Percentiles rank a stretch among this genome's conserved stretches.
These are phyloP conservation scores for Madoqua kirkii DNA, from an alignment of 2,113 vertebrate species.

Conservation along the genomic window DNA sequence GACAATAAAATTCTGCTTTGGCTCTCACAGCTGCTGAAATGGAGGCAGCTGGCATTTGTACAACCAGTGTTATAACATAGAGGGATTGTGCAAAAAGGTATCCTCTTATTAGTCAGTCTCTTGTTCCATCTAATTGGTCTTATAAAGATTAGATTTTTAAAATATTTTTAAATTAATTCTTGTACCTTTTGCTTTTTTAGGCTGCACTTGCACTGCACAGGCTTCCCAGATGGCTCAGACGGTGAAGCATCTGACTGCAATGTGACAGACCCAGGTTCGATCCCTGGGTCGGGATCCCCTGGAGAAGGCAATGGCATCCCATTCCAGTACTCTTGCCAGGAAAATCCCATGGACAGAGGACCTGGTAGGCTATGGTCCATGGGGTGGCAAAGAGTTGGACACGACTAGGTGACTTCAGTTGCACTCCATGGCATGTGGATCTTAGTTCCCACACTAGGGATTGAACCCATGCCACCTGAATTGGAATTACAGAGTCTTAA, in stretches of 20 bases:
- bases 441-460: neutral
- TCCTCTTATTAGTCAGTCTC: neutral
- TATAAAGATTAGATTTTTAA: neutral
- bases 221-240: neutral
- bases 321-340: neutral
- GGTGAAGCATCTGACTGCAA: neutral
- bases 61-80: neutral
- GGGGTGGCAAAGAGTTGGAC: neutral
- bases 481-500: neutral
- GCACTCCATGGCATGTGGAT: neutral
- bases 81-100: neutral
- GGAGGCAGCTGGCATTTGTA: neutral
- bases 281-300: neutral
- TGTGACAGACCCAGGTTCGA: neutral
- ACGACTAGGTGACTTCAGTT: neutral
- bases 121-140: neutral
- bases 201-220: neutral
- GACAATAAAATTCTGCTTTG: neutral
- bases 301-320: neutral
- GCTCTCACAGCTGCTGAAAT: neutral
- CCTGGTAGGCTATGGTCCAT: neutral
- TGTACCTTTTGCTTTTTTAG: neutral
- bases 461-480: fast-evolving
- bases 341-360: neutral
- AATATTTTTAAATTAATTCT: neutral